Evolutionary conservation across 2,113 vertebrate species (phyloP).

Genomic region (Narcine bancroftii): DNA sequence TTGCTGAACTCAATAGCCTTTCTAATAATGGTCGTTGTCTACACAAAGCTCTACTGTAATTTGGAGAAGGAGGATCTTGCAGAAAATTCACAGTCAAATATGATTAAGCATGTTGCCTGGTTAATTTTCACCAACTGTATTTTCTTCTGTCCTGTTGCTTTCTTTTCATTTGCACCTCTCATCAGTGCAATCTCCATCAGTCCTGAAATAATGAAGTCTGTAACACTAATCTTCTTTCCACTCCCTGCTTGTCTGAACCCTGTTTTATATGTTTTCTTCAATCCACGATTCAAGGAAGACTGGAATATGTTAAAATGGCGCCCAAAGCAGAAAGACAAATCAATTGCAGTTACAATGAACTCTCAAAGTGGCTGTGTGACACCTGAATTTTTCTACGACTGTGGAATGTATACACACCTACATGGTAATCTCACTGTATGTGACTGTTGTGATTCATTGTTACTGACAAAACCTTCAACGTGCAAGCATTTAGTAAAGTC

Average conservation of each 20-base stretch:
- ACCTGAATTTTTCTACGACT: slow-evolving; percentile 72
- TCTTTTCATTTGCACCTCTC: slow-evolving; percentile 86
- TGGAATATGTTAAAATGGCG: slow-evolving; percentile 67
- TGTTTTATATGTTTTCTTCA: slow-evolving; percentile 90
- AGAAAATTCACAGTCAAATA: slow-evolving; percentile 73
- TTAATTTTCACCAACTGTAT: slow-evolving; percentile 97
- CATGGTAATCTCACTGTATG: slow-evolving; percentile 66
- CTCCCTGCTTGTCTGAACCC: slow-evolving; percentile 89
- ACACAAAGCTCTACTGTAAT: slow-evolving; percentile 90
- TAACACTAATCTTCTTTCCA: slow-evolving; percentile 91
- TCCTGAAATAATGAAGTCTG: slow-evolving; percentile 89
- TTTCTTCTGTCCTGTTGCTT: slow-evolving; percentile 93
- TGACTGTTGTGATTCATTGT: slow-evolving; percentile 75
- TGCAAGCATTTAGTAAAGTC: slow-evolving; percentile 94
- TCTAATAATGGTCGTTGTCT: slow-evolving; percentile 84
- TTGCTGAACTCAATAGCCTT: slow-evolving; percentile 84
- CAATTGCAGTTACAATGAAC: slow-evolving; percentile 48
- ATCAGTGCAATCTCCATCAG: slow-evolving; percentile 75
- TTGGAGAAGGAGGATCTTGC: slow-evolving; percentile 82
- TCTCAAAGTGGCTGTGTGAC: slow-evolving; percentile 54
- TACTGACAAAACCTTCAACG: slow-evolving; percentile 67
- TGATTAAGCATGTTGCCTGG: slow-evolving; percentile 88
- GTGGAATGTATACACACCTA: slow-evolving; percentile 54
- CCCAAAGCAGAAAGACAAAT: slow-evolving; percentile 45
- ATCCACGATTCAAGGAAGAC: slow-evolving; percentile 88